A percentile compares a stretch with the other conserved stretches of the same genome.
phyloP scores from a whole-genome alignment of 2,888 invertebrate genomes.

The Netelia melanura region DNA sequence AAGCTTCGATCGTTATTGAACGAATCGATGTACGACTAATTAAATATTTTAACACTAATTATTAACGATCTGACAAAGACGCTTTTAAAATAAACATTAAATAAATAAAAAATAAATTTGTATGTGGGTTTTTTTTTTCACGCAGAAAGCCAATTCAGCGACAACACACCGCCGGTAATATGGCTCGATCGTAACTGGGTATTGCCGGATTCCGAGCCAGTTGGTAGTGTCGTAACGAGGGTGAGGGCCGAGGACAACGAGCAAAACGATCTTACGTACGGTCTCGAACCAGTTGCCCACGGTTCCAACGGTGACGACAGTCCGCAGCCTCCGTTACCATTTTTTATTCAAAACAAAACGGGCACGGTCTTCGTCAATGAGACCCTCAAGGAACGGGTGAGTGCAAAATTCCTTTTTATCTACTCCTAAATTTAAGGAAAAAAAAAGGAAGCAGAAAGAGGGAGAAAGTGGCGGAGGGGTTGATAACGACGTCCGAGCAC shows the following conservation, averaged over 20 bases:
- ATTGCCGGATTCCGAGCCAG: conserved; percentile 89
- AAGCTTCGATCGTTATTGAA: too few species aligned
- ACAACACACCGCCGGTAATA: conserved; percentile 89
- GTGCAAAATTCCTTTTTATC: conserved; percentile 72
- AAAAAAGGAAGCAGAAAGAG: background rate
- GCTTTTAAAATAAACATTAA: background rate
- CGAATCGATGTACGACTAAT: too few species aligned
- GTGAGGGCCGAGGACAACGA: conserved; percentile 90
- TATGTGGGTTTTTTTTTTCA: conserved; percentile 77
- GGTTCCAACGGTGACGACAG: conserved; percentile 78
- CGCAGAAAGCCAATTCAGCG: conserved; percentile 85
- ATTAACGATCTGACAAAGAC: too few species aligned
- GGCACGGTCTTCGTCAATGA: conserved; percentile 93
- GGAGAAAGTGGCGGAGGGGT: too few species aligned
- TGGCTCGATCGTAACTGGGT: conserved; percentile 91
- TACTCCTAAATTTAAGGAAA: background rate
- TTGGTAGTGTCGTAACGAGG: conserved; percentile 90
- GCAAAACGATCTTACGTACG: conserved; percentile 88
- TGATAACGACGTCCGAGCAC: background rate
- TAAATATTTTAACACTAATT: too few species aligned
- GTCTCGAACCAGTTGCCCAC: conserved; percentile 88
- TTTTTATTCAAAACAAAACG: conserved; percentile 90
- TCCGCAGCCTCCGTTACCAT: conserved; percentile 87
- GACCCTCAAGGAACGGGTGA: conserved; percentile 91
- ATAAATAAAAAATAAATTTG: conserved; percentile 6